phyloP scores from a whole-genome alignment of 2,797 vertebrate genomes.

The Enoplosus armatus region DNA sequence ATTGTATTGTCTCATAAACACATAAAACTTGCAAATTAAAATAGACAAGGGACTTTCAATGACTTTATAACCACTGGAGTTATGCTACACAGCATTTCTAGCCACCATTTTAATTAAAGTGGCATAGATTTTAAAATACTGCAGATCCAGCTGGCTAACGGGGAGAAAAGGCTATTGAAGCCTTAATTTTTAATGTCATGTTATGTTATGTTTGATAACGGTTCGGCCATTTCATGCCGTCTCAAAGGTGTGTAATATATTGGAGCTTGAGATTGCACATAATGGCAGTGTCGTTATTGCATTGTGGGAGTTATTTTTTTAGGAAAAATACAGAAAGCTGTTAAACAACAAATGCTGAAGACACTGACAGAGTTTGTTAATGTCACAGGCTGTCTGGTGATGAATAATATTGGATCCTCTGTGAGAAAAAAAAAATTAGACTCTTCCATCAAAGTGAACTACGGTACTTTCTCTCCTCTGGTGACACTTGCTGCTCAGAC shows the following conservation, averaged over 20 bases:
- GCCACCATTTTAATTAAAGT: constrained; percentile 27
- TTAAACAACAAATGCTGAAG: constrained; percentile 17
- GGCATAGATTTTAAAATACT: constrained; percentile 9
- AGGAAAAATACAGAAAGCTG: constrained; percentile 10
- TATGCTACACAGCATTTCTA: background rate
- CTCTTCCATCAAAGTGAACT: constrained; percentile 57
- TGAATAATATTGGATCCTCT: constrained; percentile 38
- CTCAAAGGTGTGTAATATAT: constrained; percentile 39
- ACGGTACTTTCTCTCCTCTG: constrained; percentile 50
- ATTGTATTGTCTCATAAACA: constrained; percentile 37
- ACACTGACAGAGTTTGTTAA: constrained; percentile 14
- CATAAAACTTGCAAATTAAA: constrained; percentile 2
- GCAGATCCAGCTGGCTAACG: constrained; percentile 20
- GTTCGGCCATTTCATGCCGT: constrained; percentile 37
- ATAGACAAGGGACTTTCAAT: background rate
- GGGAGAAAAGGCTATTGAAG: constrained; percentile 21
- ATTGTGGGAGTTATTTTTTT: constrained; percentile 28
- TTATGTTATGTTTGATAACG: constrained; percentile 61
- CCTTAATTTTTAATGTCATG: constrained; percentile 64
- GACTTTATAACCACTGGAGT: constrained; percentile 16
- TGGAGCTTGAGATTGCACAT: constrained; percentile 22
- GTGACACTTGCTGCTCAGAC: constrained; percentile 62
- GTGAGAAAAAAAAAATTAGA: constrained; percentile 34
- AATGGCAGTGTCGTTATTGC: constrained; percentile 1
- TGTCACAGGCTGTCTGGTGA: constrained; percentile 16